Evolutionary conservation across 2,113 vertebrate genomes (phyloP).

Genomic region (Phasianus colchicus): DNA sequence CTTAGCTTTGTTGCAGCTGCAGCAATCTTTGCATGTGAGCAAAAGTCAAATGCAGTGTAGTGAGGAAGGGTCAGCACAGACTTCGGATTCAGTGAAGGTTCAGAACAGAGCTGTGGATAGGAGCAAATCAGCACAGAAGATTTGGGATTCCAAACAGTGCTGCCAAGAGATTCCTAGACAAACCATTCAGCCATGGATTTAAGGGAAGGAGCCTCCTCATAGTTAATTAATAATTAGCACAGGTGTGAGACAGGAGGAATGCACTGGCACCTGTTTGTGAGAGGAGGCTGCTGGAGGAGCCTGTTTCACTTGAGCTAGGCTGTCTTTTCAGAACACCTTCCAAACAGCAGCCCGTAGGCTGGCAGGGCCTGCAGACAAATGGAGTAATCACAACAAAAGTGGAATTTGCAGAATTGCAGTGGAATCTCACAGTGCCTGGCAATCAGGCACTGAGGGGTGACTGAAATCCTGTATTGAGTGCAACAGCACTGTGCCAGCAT

Average conservation of each 20-base stretch:
- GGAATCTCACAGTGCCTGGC: background rate
- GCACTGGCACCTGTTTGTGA: background rate
- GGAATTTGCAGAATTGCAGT: background rate
- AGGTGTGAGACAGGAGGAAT: background rate
- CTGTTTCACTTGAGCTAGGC: background rate
- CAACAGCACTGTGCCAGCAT: background rate
- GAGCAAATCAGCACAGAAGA: background rate
- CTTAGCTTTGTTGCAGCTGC: background rate
- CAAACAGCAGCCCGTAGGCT: background rate
- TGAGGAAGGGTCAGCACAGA: background rate
- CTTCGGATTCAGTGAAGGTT: background rate
- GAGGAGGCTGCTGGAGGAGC: background rate
- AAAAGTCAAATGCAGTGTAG: background rate
- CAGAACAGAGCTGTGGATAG: background rate
- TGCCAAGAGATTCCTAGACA: background rate
- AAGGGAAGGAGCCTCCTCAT: background rate
- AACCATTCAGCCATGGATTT: background rate
- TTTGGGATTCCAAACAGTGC: background rate
- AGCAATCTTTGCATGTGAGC: background rate
- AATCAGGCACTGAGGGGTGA: background rate
- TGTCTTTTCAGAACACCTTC: background rate
- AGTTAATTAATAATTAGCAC: background rate
- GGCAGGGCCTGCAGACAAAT: too few relatives aligned
- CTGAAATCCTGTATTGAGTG: background rate
- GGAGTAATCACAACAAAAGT: background rate